Percentiles rank a stretch among this genome's conserved stretches.
Conservation (phyloP, 2,888 invertebrate species). For the Lithophane semibrunnea region DNA sequence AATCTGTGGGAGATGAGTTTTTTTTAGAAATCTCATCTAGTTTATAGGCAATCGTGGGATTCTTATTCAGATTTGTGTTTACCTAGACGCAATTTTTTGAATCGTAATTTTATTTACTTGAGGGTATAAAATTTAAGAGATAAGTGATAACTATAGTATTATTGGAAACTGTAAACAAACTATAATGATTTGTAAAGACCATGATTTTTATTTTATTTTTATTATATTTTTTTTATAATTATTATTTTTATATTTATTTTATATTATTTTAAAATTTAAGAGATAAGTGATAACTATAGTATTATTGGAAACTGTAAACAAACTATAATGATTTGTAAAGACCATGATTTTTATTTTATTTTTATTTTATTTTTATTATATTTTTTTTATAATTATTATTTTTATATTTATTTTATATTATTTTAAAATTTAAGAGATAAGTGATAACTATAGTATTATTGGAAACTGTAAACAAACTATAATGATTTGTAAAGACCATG, state of each 20-base stretch:
- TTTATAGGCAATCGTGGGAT: slow-evolving; percentile 32
- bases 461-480: no score
- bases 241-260: no score
- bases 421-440: not conserved
- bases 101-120: slow-evolving; percentile 5
- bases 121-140: not conserved
- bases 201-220: no score
- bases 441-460: not conserved
- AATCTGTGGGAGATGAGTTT: slow-evolving; percentile 57
- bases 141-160: not conserved
- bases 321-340: not conserved
- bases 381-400: no score
- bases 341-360: not conserved
- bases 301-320: not conserved
- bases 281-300: not conserved
- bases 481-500: not conserved
- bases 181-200: not conserved
- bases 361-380: no score
- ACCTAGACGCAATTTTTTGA: slow-evolving; percentile 17
- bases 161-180: no score
- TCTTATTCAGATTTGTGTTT: slow-evolving; percentile 40
- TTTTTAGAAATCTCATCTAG: slow-evolving; percentile 49
- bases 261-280: not conserved
- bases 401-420: no score
- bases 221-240: no score